Evolutionary conservation across 2,113 vertebrate species (phyloP).

Genomic region (Cnemophilus loriae): DNA sequence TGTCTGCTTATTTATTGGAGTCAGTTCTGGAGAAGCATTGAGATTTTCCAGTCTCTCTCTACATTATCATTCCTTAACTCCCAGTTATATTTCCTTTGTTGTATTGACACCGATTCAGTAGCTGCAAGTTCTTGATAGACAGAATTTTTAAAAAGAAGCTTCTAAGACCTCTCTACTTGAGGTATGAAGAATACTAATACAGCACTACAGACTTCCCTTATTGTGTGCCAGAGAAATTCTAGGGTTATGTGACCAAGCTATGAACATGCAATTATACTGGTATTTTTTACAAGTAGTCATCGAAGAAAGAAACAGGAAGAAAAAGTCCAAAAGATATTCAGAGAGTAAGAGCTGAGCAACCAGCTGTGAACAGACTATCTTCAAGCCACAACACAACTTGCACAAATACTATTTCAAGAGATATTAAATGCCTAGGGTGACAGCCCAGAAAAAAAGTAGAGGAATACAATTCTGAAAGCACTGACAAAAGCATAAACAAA

Average conservation of each 20-base stretch:
- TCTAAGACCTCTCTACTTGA: neutral
- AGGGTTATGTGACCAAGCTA: neutral
- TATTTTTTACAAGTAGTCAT: neutral
- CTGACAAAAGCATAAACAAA: neutral
- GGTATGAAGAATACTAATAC: neutral
- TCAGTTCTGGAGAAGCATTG: neutral
- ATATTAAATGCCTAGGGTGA: neutral
- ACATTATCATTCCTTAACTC: neutral
- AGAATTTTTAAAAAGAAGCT: neutral
- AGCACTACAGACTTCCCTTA: neutral
- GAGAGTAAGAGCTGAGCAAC: neutral
- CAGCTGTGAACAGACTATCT: neutral
- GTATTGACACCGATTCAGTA: neutral
- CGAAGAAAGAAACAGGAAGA: neutral
- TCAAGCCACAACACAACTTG: neutral
- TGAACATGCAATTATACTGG: neutral
- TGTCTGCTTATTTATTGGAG: neutral
- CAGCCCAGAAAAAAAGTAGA: neutral
- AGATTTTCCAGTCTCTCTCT: neutral
- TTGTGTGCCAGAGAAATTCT: neutral
- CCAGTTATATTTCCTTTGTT: neutral
- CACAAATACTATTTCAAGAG: neutral
- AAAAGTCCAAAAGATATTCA: neutral
- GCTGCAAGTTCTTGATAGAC: neutral
- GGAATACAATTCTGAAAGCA: neutral